phyloP scores from a whole-genome alignment of 2,888 invertebrate genomes.

The Periphyllus acericola region DNA sequence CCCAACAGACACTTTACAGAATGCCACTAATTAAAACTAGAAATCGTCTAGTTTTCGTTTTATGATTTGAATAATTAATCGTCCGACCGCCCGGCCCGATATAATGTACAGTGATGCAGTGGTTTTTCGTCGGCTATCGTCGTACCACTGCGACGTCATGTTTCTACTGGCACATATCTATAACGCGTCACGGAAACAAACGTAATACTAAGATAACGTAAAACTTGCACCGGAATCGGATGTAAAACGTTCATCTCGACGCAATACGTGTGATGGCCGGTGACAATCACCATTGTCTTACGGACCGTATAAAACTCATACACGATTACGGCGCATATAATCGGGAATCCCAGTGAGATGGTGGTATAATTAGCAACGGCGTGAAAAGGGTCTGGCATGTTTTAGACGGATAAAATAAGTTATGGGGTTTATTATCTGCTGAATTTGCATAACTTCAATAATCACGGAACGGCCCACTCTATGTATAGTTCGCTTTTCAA shows the following conservation, averaged over 20 bases:
- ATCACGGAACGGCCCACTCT: not conserved
- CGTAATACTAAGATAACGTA: too few species aligned
- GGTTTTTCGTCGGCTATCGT: too few species aligned
- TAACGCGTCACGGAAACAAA: too few species aligned
- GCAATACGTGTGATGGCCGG: not conserved
- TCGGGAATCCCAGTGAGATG: slow-evolving; percentile 5
- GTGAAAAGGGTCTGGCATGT: slow-evolving; percentile 54
- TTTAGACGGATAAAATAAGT: slow-evolving; percentile 29
- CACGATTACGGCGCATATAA: not conserved
- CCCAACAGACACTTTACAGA: too few species aligned
- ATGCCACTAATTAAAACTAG: too few species aligned
- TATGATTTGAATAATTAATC: too few species aligned
- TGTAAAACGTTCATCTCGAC: not conserved
- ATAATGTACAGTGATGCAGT: too few species aligned
- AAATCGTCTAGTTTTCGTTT: too few species aligned
- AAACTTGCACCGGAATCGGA: not conserved
- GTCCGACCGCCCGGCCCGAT: too few species aligned
- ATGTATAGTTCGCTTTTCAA: not conserved
- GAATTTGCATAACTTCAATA: slow-evolving; percentile 47
- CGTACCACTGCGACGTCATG: too few species aligned
- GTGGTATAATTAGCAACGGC: slow-evolving; percentile 31
- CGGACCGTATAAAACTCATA: not conserved
- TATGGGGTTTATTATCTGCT: slow-evolving; percentile 36
- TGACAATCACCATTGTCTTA: not conserved
- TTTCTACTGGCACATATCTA: too few species aligned